Evolutionary conservation across 2,888 invertebrate species (phyloP).

Genomic region (Chrysina gloriosa): DNA sequence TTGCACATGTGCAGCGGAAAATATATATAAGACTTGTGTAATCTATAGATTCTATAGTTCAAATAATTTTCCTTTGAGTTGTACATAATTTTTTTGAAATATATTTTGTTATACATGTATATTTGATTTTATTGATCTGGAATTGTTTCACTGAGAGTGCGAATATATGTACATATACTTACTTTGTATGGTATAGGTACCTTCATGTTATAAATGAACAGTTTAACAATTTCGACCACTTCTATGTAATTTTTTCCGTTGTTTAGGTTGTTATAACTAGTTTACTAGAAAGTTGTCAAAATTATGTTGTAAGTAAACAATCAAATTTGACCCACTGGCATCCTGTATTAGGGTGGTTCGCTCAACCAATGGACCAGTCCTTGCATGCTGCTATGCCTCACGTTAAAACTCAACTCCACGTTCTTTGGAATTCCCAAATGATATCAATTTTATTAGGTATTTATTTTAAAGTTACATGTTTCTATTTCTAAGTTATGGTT

Average conservation of each 20-base stretch:
- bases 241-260: background rate
- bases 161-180: background rate
- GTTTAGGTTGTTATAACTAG: slow-evolving; percentile 84
- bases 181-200: too few species aligned
- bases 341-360: slow-evolving; percentile 96
- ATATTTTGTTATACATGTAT: too few species aligned
- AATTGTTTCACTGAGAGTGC: background rate
- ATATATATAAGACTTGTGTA: too few species aligned
- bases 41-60: too few species aligned
- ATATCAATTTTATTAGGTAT: slow-evolving; percentile 70
- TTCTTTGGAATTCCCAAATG: slow-evolving; percentile 69
- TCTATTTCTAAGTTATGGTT: background rate
- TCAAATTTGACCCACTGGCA: slow-evolving; percentile 97
- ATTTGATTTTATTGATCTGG: slow-evolving; percentile 1
- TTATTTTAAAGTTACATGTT: background rate
- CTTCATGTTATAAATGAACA: slow-evolving; percentile 12
- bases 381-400: slow-evolving; percentile 70
- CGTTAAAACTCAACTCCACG: slow-evolving; percentile 67
- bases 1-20: too few species aligned
- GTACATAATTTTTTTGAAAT: too few species aligned
- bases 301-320: slow-evolving; percentile 90
- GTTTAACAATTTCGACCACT: background rate
- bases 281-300: slow-evolving; percentile 89
- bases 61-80: too few species aligned
- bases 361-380: slow-evolving; percentile 69